phyloP scores from a whole-genome alignment of 2,797 vertebrate species.

The Girardinus metallicus region DNA sequence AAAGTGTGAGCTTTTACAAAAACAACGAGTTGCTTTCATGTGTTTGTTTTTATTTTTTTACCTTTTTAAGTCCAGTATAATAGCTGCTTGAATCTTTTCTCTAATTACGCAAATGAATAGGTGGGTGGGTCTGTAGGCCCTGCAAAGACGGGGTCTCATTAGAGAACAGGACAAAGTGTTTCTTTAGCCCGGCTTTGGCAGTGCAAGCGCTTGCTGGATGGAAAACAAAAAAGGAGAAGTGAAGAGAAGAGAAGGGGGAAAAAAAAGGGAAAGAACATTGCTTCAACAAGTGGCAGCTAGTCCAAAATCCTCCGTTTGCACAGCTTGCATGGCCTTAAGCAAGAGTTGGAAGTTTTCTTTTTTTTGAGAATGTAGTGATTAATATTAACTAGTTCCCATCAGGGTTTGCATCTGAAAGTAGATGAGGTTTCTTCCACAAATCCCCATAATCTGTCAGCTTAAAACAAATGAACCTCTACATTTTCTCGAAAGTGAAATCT shows the following conservation, averaged over 20 bases:
- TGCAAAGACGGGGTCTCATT: constrained; percentile 58
- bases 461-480: not conserved
- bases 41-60: constrained; percentile 5
- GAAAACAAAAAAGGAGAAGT: constrained; percentile 15
- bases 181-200: constrained; percentile 39
- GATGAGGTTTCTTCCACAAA: not conserved
- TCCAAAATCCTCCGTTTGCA: constrained; percentile 3
- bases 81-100: constrained; percentile 50
- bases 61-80: constrained; percentile 36
- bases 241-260: not conserved
- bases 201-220: not conserved
- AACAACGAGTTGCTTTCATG: constrained; percentile 60
- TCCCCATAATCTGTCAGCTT: not conserved
- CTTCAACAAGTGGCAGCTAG: not conserved
- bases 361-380: not conserved
- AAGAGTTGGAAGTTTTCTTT: not conserved
- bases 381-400: not conserved
- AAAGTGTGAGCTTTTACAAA: constrained; percentile 6
- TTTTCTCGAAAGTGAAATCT: not conserved
- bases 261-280: not conserved
- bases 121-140: constrained; percentile 22
- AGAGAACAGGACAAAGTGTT: constrained; percentile 42
- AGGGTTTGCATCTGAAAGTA: not conserved
- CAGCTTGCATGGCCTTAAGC: not conserved
- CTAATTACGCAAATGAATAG: constrained; percentile 67